Conservation (phyloP, 30 jellyfish, hydroid and myxozoan genomes). For the Rhopilema esculentum region DNA sequence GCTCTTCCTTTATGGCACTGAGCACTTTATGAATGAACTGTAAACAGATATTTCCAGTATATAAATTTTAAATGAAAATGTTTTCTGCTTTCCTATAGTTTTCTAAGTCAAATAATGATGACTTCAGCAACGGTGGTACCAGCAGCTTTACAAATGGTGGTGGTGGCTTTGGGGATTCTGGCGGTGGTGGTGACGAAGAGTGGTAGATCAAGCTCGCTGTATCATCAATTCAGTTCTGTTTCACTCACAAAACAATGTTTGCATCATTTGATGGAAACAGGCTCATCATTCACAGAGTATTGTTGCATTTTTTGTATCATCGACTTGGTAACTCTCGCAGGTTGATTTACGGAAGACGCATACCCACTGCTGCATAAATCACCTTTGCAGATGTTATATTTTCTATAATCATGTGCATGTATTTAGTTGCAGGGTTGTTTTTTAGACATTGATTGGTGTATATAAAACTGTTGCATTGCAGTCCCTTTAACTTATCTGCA, state of each 20-base stretch:
- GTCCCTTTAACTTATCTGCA: too few relatives aligned
- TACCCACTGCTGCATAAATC: conserved; percentile 4
- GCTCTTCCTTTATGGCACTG: too few relatives aligned
- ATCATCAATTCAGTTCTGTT: background rate
- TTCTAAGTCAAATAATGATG: background rate
- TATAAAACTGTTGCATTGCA: too few relatives aligned
- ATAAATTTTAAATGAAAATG: too few relatives aligned
- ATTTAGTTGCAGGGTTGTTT: background rate
- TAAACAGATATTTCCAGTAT: too few relatives aligned
- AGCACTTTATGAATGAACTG: too few relatives aligned
- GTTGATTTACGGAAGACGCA: background rate
- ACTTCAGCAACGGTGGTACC: background rate
- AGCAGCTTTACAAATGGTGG: background rate
- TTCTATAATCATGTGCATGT: background rate
- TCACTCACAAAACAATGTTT: background rate
- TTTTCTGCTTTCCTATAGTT: too few relatives aligned
- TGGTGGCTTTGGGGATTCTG: conserved; percentile 10
- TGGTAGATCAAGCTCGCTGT: background rate
- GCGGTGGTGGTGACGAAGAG: conserved; percentile 57
- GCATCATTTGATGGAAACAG: background rate
- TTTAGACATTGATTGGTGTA: too few relatives aligned
- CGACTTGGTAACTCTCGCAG: background rate
- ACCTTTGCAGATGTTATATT: too few relatives aligned
- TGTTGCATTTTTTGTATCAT: background rate
- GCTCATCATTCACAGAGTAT: background rate